Conservation (phyloP, 2,888 invertebrate species). For the Acrobasis consociella region DNA sequence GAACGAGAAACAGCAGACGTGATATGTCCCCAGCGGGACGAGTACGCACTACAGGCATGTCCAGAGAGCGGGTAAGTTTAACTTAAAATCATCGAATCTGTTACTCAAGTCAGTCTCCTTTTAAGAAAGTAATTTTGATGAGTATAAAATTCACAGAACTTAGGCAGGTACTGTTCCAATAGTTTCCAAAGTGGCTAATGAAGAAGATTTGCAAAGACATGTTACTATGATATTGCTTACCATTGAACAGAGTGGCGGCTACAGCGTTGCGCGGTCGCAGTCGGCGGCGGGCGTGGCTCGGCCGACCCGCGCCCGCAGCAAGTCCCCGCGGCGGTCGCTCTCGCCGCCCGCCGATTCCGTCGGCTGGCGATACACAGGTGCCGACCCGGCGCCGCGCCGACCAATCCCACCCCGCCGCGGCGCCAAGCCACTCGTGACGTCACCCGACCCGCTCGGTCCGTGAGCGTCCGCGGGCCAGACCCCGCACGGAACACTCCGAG, state of each 20-base stretch:
- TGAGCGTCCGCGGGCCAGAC: constrained; percentile 57
- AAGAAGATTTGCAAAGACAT: no score
- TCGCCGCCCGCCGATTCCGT: constrained; percentile 89
- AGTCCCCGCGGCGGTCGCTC: constrained; percentile 91
- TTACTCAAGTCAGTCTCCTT: no score
- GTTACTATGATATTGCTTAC: not conserved
- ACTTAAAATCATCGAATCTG: no score
- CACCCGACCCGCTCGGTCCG: constrained; percentile 44
- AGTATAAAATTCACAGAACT: no score
- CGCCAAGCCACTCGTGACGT: constrained; percentile 22
- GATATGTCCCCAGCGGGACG: constrained; percentile 92
- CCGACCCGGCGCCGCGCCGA: constrained; percentile 54
- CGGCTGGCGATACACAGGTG: constrained; percentile 84
- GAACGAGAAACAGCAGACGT: constrained; percentile 89
- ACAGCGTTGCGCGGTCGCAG: constrained; percentile 89
- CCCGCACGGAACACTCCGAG: constrained; percentile 81
- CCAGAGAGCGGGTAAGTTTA: constrained; percentile 78
- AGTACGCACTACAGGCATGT: constrained; percentile 86
- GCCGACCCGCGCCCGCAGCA: constrained; percentile 86
- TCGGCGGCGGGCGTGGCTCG: constrained; percentile 89
- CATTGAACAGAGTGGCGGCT: constrained; percentile 51
- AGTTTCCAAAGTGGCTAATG: no score
- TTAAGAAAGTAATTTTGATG: no score
- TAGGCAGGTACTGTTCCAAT: no score
- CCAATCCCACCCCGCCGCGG: constrained; percentile 37